Percentiles rank a stretch among this genome's conserved stretches.
Conservation (phyloP, 2,888 invertebrate species). For the Acholoe squamosa region DNA sequence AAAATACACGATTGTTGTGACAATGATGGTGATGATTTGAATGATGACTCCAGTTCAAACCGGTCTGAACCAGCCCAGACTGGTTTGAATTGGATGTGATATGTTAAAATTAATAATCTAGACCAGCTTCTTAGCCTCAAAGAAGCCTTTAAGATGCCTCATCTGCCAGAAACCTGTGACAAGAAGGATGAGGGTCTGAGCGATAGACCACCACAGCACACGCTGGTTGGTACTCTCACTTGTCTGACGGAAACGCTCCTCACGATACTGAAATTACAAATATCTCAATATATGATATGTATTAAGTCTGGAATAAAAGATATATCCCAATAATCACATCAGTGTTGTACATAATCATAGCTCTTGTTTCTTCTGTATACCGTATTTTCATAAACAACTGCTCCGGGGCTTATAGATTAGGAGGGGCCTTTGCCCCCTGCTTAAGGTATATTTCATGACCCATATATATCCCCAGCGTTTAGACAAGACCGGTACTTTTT, state of each 20-base stretch:
- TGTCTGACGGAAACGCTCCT: slow-evolving; percentile 98
- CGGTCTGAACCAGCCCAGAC: slow-evolving; percentile 47
- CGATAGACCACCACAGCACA: slow-evolving; percentile 95
- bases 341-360: no score
- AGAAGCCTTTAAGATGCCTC: slow-evolving; percentile 99
- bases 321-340: no score
- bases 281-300: no score
- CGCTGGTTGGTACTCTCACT: slow-evolving; percentile 96
- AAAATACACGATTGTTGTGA: slow-evolving; percentile 9
- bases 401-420: no score
- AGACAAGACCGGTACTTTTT: no score
- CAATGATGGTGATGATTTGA: slow-evolving; percentile 11
- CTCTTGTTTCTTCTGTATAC: no score
- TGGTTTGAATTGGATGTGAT: not conserved
- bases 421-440: no score
- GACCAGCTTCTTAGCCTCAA: slow-evolving; percentile 97
- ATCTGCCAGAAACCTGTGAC: slow-evolving; percentile 99
- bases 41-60: slow-evolving; percentile 44
- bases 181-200: slow-evolving; percentile 94
- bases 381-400: no score
- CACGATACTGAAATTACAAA: slow-evolving; percentile 95
- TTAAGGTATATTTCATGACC: no score
- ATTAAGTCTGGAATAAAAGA: no score
- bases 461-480: no score
- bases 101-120: slow-evolving; percentile 67